Base-by-base conservation (phyloP, 2,113 vertebrate species). In the Callospermophilus lateralis region DNA sequence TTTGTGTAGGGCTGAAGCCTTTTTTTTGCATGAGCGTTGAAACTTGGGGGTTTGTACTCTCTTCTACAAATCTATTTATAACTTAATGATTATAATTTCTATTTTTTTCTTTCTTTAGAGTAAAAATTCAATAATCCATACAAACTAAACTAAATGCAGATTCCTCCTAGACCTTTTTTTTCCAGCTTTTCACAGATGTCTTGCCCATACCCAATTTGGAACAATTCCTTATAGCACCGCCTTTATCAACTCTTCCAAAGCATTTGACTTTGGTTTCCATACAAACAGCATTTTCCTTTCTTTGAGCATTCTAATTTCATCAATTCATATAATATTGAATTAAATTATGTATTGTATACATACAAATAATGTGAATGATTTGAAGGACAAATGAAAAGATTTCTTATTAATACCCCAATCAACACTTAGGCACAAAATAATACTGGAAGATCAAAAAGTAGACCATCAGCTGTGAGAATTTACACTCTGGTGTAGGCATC, bases 211-310 rank as follows among this genome's bases (percentile, higher is more conserved):
- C 72, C 88, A 67, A 81, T 89, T 61, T 83, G 63, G 55, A 90
- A 72, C 10, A 89, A 74, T 87, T 94, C 53, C 28, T 61, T 97
- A 93, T 73, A 92, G 61, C 39, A 80, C 81, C 1, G 39, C 22
- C 11, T 70, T 89, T 93, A 78, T 83, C 32, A 89, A 77, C 19
- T 83, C 45, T 93, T 91, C 24, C 42, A 86, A 88, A 91, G 22
- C 19, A 74, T 73, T 93, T 48, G 84, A 12, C 24, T 92, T 89
- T n/a, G 51, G 3, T 39, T 92, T 92, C 84, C 45, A 68, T 53
- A 79, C 15, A 68, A 84, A 89, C 15, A 28, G 42, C 3, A 84
- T 11, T 45, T 81, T 81, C 12, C 6, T 92, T 84, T 95, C 51
- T 22, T 89, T 79, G 39, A 61, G 53, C 22, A 77, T 51, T 81